Conservation (phyloP, 2,888 invertebrate genomes). For the Agrochola circellaris region DNA sequence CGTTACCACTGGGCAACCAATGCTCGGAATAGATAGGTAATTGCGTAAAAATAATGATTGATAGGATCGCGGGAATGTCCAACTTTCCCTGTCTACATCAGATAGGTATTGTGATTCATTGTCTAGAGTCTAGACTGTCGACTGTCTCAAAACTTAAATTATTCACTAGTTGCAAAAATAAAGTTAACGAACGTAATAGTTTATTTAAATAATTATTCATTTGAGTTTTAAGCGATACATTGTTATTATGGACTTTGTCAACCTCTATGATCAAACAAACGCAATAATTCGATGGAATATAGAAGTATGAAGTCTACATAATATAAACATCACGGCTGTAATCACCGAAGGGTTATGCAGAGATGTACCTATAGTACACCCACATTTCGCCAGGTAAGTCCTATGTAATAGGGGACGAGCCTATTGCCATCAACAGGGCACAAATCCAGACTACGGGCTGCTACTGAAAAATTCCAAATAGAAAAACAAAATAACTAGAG, state of each 20-base stretch:
- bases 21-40: neutral
- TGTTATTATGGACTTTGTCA: neutral
- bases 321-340: too few species aligned
- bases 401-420: too few species aligned
- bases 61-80: neutral
- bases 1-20: too few species aligned
- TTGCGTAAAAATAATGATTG: neutral
- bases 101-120: slow-evolving; percentile 40
- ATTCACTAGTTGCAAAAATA: slow-evolving; percentile 21
- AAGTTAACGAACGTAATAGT: slow-evolving; percentile 20
- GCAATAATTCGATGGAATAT: neutral
- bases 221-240: neutral
- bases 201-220: slow-evolving; percentile 14
- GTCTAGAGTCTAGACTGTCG: slow-evolving; percentile 23
- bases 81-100: slow-evolving; percentile 35
- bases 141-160: slow-evolving; percentile 38
- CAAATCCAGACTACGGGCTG: too few species aligned
- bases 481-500: too few species aligned
- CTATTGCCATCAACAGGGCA: too few species aligned
- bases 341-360: too few species aligned
- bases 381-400: too few species aligned
- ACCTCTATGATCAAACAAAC: neutral
- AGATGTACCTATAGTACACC: too few species aligned
- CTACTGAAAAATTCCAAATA: too few species aligned
- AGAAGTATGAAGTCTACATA: neutral